Evolutionary conservation across 2,113 vertebrate genomes (phyloP), one percentile per base, ranked within the genome.

Genomic region (Grantiella picta): DNA sequence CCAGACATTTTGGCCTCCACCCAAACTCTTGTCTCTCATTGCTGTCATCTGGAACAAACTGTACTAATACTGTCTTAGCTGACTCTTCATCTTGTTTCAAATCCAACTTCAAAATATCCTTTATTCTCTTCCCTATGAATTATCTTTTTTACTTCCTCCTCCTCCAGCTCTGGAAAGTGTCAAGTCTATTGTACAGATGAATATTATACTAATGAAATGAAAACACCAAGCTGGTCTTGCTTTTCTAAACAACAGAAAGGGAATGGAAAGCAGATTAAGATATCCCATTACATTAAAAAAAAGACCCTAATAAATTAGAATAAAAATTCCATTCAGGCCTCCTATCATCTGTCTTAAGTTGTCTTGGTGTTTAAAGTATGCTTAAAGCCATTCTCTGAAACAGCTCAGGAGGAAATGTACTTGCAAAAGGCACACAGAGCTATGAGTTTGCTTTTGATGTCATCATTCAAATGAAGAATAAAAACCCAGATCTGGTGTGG

Each of bases 221-320:
- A 82, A 79, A 85, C 52, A 92, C 75, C 65, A 59, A 21, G 81
- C 70, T 82, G 65, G 14, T 57, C 69, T 82, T 75, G 89, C 54
- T 84, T 85, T 94, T 84, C 78, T 66, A 71, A 95, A 68, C 38
- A 92, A 36, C 59, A 80, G 25, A 56, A 89, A 84, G 65, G 77
- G 38, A 97, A 90, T 2, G 80, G 36, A 89, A 94, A 91, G 84
- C 84, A 95, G 73, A 95, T 80, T 36, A 95, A 95, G 76, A 86
- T 59, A 90, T 54, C 52, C 38, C 56, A 92, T 75, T 90, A 65
- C 69, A 86, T 69, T 24, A 31, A 71, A 88, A 81, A 72, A 40
- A 27, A 38, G 29, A 9, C 9, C 15, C 45, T 38, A 83, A 83
- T 75, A 78, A 91, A 93, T 89, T 85, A 79, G 70, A 92, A 87